Base-by-base conservation (phyloP, 2,113 vertebrate genomes). In the Alexandromys fortis region DNA sequence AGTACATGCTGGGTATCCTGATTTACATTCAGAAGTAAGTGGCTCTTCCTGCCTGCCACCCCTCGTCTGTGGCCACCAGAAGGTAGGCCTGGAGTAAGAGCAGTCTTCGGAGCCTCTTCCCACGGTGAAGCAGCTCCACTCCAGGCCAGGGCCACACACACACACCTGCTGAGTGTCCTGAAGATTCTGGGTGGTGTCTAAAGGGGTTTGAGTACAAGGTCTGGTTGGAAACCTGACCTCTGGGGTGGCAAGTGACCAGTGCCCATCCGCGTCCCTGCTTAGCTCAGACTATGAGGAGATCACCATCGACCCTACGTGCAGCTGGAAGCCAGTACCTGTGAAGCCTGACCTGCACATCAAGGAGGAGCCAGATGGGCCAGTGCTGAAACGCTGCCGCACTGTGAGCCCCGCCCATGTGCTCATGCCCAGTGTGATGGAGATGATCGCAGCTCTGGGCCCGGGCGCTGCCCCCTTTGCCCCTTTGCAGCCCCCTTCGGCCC, bases 211-310 rank as follows among this genome's bases (percentile, higher is more conserved):
- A 63, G 47, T 22, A 0, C 70, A 42, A 30, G 67, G 16, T 22
- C 22, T 14, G 7, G 35, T 91, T 58, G 35, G 26, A n/a, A 52
- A 0, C 7, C 49, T 26, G 1, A 19, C 65, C 47, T 3, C 12
- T 75, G 19, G 24, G 24, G 13, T 9, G 11, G 38, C 3, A 4
- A 12, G 35, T 94, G 49, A 95, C 63, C 9, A 1, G n/a, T 3
- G 0, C 2, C 30, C 11, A 0, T 1, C 2, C 35, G 17, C 35
- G 17, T 89, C 87, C 65, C 58, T 0, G 6, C 16, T 1, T 97
- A 99, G 99, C 94, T 99, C 99, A 0, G 99, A 99, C 96, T 99
- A 99, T 0, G 99, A 99, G 97, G 99, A 99, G 98, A 99, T 99
- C 98, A 99, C 99, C 98, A 99, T 99, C 0, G 99, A 99, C 98